Base-by-base conservation (phyloP, 2,888 invertebrate species). In the Drosophila diplacantha region DNA sequence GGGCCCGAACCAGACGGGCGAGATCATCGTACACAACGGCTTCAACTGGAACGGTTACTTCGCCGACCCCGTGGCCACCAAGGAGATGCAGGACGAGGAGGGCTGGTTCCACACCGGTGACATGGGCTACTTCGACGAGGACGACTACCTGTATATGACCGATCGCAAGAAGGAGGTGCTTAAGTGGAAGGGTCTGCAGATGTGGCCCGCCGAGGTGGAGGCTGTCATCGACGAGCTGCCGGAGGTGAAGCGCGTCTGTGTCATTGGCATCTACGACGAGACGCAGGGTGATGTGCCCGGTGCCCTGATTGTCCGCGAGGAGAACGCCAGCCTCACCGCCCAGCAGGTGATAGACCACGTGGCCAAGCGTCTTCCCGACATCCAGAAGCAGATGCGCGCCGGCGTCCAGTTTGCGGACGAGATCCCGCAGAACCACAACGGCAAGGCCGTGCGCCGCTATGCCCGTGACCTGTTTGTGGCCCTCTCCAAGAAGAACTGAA, bases 81-180 rank as follows among this genome's bases (percentile, higher is more conserved):
- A 64, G 11, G 41, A 57, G 18, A 62, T 75, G 4, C 69, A 72
- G 12, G 85, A 86, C 47, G 50, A 32, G 2, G 58, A 85, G 1
- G 84, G 85, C 20, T 88, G 85, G 85, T 64, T 85, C 3, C 81
- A 80, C 11, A 80, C 85, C 0, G 87, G 88, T 0, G 88, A 88
- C 60, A 43, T 87, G 53, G 88, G 87, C 3, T 81, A 82, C 54
- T 83, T 87, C 59, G 84, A 86, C 56, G 72, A 83, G 3, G 71
- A 84, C 2, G 79, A 84, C 12, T 68, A 51, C 53, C 52, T 86
- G 9, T 79, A 73, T 60, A 59, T 86, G 14, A 73, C 77, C 8
- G 87, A 80, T 64, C 78, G 87, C 3, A 83, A 76, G 39, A 87
- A 86, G 67, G 86, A 87, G 31, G 76, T 81, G 5, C 66, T 85